These are phyloP conservation scores for Cyanocitta stelleri DNA, from an alignment of 2,113 vertebrate species.

Conservation along the genomic window DNA sequence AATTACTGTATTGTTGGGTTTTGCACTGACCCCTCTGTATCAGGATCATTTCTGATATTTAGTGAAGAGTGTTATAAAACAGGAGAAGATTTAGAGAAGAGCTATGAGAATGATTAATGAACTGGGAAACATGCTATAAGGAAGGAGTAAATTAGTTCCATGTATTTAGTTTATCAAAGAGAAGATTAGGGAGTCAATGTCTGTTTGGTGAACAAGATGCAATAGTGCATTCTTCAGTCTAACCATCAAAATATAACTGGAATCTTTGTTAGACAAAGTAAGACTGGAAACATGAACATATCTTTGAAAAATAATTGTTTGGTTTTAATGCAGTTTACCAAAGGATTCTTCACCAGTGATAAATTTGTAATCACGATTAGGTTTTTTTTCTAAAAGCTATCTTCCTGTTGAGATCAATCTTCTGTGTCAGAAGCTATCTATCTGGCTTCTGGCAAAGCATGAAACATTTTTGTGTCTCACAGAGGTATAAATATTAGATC, in stretches of 20 bases:
- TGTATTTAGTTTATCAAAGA: not conserved
- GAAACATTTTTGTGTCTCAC: not conserved
- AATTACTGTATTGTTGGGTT: slow-evolving; percentile 16
- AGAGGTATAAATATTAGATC: not conserved
- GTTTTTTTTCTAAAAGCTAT: not conserved
- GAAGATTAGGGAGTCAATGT: not conserved
- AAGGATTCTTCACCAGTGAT: not conserved
- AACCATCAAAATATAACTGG: not conserved
- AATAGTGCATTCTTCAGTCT: not conserved
- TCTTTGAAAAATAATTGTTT: not conserved
- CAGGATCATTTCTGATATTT: not conserved
- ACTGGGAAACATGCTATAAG: not conserved
- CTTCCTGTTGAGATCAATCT: not conserved
- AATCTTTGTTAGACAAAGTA: not conserved
- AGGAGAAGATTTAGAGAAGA: not conserved
- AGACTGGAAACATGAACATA: not conserved
- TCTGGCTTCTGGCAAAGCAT: not conserved
- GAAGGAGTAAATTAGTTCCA: not conserved
- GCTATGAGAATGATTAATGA: not conserved
- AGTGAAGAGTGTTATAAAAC: not conserved
- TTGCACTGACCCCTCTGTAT: not conserved
- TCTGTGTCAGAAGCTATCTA: not conserved
- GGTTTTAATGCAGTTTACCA: not conserved
- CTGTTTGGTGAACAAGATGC: not conserved
- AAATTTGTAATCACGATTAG: not conserved